A percentile compares a stretch with the other conserved stretches of the same genome.
Evolutionary conservation across 2,797 vertebrate species (phyloP).

Genomic region (Phataginus tricuspis): DNA sequence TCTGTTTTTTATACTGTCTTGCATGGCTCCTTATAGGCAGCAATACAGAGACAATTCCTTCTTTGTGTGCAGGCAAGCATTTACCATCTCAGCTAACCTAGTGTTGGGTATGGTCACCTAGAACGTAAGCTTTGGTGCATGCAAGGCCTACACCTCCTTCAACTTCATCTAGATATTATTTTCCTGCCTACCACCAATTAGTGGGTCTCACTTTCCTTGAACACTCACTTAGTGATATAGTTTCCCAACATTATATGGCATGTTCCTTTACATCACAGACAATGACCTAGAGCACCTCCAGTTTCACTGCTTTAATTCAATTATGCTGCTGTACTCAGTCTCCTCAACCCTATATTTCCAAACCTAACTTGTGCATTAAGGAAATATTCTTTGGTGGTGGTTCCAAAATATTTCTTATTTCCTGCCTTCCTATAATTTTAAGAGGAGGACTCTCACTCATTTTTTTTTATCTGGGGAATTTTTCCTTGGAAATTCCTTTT

Average conservation of each 20-base stretch:
- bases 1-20: background rate
- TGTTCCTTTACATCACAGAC: background rate
- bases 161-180: background rate
- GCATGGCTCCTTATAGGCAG: background rate
- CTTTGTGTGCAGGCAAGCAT: background rate
- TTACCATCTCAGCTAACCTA: background rate
- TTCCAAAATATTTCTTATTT: background rate
- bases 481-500: background rate
- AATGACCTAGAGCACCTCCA: background rate
- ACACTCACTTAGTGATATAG: background rate
- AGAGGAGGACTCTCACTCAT: background rate
- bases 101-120: background rate
- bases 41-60: background rate
- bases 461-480: background rate
- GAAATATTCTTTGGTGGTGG: background rate
- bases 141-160: background rate
- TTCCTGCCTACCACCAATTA: background rate
- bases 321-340: background rate
- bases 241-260: background rate
- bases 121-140: fast-evolving
- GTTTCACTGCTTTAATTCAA: background rate
- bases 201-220: background rate
- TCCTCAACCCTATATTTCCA: background rate
- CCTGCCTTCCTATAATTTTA: background rate
- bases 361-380: background rate